Evolutionary conservation across 2,113 vertebrate species (phyloP).

Genomic region (Lethenteron reissneri): DNA sequence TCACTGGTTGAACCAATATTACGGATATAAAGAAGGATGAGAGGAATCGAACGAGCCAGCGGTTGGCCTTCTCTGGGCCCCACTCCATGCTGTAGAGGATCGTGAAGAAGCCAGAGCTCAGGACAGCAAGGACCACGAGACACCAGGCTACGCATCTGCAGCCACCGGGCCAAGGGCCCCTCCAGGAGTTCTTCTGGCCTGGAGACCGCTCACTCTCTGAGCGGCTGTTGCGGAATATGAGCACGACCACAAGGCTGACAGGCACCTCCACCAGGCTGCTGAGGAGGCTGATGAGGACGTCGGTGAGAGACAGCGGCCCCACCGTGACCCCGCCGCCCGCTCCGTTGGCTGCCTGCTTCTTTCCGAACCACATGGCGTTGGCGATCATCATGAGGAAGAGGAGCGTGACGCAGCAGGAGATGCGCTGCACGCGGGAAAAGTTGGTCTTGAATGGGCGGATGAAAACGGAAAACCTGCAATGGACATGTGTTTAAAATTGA

Average conservation of each 20-base stretch:
- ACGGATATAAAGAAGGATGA: neutral
- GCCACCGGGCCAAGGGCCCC: neutral
- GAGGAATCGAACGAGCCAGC: conserved; percentile 4
- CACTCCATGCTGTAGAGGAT: conserved; percentile 5
- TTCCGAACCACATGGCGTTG: neutral
- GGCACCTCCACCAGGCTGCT: conserved; percentile 2
- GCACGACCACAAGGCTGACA: neutral
- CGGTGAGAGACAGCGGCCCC: neutral
- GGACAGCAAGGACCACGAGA: neutral
- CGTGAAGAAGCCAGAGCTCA: conserved; percentile 1
- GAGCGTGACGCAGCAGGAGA: neutral
- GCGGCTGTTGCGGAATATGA: neutral
- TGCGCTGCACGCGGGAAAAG: conserved; percentile 1
- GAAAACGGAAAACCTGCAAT: conserved; percentile 1
- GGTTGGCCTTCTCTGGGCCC: neutral
- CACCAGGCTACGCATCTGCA: neutral
- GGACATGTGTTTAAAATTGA: no score
- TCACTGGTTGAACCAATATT: neutral
- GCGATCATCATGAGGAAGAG: conserved; percentile 6
- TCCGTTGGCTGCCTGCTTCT: neutral
- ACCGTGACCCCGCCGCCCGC: neutral
- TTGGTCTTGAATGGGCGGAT: neutral
- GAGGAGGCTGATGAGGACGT: neutral
- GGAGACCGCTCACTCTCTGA: neutral
- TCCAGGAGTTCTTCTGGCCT: neutral